phyloP scores from a whole-genome alignment of 2,797 vertebrate genomes.

The Cossypha polioptera region DNA sequence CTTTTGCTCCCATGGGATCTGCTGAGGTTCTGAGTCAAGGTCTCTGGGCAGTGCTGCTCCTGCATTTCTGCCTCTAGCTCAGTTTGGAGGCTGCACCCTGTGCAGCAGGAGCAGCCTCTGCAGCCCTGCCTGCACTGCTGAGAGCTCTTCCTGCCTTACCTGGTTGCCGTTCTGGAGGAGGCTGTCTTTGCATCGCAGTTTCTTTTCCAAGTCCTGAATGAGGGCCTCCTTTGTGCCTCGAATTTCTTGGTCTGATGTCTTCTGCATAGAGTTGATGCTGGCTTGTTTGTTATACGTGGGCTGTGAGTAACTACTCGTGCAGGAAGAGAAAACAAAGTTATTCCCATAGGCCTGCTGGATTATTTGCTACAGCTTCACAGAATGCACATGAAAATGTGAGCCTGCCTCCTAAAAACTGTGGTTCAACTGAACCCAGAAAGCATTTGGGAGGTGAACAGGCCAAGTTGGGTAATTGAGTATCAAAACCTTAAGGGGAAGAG shows the following conservation, averaged over 20 bases:
- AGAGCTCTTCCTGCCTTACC: slow-evolving; percentile 68
- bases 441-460: background rate
- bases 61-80: background rate
- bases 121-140: background rate
- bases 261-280: slow-evolving; percentile 78
- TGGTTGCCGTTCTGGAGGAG: slow-evolving; percentile 87
- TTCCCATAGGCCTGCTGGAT: background rate
- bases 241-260: slow-evolving; percentile 89
- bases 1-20: background rate
- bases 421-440: background rate
- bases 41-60: background rate
- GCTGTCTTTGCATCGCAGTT: slow-evolving; percentile 88
- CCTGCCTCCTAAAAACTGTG: background rate
- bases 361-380: background rate
- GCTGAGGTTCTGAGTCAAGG: background rate
- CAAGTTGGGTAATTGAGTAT: background rate
- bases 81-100: background rate
- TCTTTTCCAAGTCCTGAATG: slow-evolving; percentile 95
- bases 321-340: slow-evolving; percentile 41
- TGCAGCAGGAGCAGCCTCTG: background rate
- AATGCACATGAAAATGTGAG: background rate
- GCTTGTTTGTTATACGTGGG: slow-evolving; percentile 82
- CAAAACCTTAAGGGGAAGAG: background rate
- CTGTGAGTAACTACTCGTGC: slow-evolving; percentile 80
- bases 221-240: slow-evolving; percentile 95